Evolutionary conservation across 2,888 invertebrate species (phyloP).

Genomic region (Lycia hirtaria): DNA sequence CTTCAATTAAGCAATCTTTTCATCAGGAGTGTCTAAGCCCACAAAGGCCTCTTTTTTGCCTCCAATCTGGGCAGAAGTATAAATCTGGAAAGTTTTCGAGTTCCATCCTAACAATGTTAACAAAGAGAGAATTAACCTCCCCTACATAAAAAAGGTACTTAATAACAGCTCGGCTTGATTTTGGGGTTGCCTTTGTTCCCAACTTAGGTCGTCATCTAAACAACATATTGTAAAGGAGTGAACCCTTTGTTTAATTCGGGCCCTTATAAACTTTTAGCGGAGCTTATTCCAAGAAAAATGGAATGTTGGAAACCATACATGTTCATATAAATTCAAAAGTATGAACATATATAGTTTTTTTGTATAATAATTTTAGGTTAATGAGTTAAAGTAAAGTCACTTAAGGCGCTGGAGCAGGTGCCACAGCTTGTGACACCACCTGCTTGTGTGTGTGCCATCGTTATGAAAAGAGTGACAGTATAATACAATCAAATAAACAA

Average conservation of each 20-base stretch:
- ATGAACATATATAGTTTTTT: too few relatives aligned
- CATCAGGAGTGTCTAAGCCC: conserved; percentile 27
- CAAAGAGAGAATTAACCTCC: conserved; percentile 40
- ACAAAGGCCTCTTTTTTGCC: conserved; percentile 36
- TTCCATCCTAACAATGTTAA: conserved; percentile 37
- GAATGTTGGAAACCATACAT: background rate
- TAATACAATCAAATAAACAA: too few relatives aligned
- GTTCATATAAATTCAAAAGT: too few relatives aligned
- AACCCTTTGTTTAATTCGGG: conserved; percentile 31
- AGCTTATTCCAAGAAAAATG: conserved; percentile 8
- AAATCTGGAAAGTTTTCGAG: conserved; percentile 37
- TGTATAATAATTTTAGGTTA: too few relatives aligned
- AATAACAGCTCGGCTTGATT: conserved; percentile 46
- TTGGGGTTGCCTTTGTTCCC: conserved; percentile 52
- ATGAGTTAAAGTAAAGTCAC: too few relatives aligned
- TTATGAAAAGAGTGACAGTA: too few relatives aligned
- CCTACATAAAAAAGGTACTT: conserved; percentile 45
- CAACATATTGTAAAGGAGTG: conserved; percentile 40
- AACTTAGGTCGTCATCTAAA: conserved; percentile 45
- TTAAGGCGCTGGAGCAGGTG: too few relatives aligned
- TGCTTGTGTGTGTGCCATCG: too few relatives aligned
- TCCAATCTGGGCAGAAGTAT: conserved; percentile 36
- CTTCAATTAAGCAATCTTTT: conserved; percentile 29
- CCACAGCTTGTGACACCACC: too few relatives aligned
- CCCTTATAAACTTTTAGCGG: conserved; percentile 15